phyloP scores from a whole-genome alignment of 35 echinoderm and acorn worm genomes.

The Acanthaster planci region DNA sequence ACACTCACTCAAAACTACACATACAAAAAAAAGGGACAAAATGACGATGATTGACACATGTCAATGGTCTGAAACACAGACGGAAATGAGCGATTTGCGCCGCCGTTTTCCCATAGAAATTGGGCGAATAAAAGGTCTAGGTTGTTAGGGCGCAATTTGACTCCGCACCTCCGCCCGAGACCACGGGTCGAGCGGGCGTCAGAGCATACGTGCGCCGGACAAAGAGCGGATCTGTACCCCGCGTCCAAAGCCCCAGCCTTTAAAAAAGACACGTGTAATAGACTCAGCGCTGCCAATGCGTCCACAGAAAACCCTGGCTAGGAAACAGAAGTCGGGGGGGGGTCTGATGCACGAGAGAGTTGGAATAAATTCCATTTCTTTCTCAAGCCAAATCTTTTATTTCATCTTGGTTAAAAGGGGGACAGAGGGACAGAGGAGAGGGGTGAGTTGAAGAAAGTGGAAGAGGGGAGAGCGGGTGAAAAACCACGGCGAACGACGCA shows the following conservation, averaged over 20 bases:
- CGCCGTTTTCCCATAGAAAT: constrained; percentile 25
- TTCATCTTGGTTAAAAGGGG: constrained; percentile 14
- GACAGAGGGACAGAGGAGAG: neutral
- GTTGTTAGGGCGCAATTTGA: constrained; percentile 22
- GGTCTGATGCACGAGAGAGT: neutral
- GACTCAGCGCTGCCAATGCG: neutral
- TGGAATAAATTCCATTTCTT: constrained; percentile 12
- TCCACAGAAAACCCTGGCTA: neutral
- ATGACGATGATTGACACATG: constrained; percentile 28
- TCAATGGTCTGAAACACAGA: constrained; percentile 17
- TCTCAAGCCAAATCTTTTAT: constrained; percentile 15
- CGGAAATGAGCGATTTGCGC: constrained; percentile 30
- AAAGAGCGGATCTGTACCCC: constrained; percentile 8
- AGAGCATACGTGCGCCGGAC: constrained; percentile 24
- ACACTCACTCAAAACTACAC: too few species aligned
- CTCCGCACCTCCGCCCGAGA: constrained; percentile 20
- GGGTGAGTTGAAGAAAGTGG: neutral
- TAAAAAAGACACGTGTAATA: constrained; percentile 10
- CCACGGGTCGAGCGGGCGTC: constrained; percentile 13
- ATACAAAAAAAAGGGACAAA: neutral
- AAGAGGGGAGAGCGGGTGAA: neutral
- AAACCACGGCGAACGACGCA: neutral
- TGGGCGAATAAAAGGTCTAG: constrained; percentile 16
- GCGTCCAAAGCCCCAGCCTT: neutral
- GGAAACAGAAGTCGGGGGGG: constrained; percentile 16